These are phyloP conservation scores for Galago senegalensis DNA, from an alignment of 2,797 vertebrate species.

Conservation along the genomic window DNA sequence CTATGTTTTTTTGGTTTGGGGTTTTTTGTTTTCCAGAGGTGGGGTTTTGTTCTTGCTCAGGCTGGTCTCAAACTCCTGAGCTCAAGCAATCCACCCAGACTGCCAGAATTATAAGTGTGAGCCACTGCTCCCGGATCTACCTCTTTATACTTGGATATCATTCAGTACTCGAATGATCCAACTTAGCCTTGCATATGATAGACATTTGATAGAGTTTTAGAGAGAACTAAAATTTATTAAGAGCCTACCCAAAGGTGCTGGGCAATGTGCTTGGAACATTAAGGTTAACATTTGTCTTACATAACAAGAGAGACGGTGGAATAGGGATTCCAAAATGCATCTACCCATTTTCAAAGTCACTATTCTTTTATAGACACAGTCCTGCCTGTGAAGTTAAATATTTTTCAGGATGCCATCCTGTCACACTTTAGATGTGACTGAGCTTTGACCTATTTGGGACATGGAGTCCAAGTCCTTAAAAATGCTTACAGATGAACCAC, in stretches of 20 bases:
- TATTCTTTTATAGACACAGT: background rate
- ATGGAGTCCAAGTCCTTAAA: slow-evolving; percentile 57
- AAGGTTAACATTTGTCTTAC: background rate
- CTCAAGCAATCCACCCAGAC: too few species aligned
- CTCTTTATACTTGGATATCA: background rate
- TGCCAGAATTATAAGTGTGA: too few species aligned
- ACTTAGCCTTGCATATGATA: background rate
- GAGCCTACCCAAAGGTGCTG: background rate
- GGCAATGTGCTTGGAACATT: background rate
- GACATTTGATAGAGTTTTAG: slow-evolving; percentile 14
- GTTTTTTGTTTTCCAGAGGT: too few species aligned
- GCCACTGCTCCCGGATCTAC: background rate
- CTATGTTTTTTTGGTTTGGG: too few species aligned
- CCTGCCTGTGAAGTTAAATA: slow-evolving; percentile 15
- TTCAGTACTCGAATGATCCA: background rate
- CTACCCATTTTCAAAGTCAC: background rate
- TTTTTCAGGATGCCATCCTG: slow-evolving; percentile 33
- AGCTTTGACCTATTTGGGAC: slow-evolving; percentile 70
- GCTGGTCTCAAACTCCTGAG: too few species aligned
- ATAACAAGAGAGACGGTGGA: background rate
- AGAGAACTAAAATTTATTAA: background rate
- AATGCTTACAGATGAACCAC: slow-evolving; percentile 58
- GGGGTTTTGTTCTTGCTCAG: too few species aligned
- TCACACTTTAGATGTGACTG: slow-evolving; percentile 52
- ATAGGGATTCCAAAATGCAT: background rate